Base-by-base conservation (phyloP, 2,888 invertebrate genomes). In the Buathra laborator region DNA sequence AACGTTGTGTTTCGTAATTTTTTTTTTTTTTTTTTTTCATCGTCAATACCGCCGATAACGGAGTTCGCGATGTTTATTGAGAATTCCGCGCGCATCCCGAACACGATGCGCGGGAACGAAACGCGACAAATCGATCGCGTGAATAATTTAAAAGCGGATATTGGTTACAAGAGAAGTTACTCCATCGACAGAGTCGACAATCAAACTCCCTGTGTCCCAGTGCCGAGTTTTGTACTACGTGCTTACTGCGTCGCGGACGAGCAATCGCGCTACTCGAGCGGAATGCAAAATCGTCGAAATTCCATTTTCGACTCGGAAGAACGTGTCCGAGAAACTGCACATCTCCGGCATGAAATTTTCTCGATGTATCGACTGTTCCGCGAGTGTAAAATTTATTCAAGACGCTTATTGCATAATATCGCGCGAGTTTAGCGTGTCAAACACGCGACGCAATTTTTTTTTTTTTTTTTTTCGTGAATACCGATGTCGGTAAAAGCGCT, bases 261-360 rank as follows among this genome's bases (percentile, higher is more conserved):
- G 10, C 37, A 71, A 64, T 67, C 64, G 32, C 43, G 46, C 32
- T 29, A 48, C 16, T 64, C 64, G 74, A 48, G 64, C 48, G 71
- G 79, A 79, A 83, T 83, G 79, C 83, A 75, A 83, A 83, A 53
- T 79, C 51, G 66, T 53, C 53, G 66, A n/a, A 80, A 75, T 70
- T 70, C 56, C 66, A 48, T 62, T 43, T 62, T 74, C 29, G 62
- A 72, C 71, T 77, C 82, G 43, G 32, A 14, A 72, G 56, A 62
- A 44, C 19, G 29, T 29, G 48, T 53, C 29, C 29, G 56, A 71
- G 53, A 51, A 14, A 51, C 16, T 32, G 37, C 71, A 37, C 37
- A 37, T 70, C 7, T 70, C 16, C 24, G 59, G 72, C 37, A 53
- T 9, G 37, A 37, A 1, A 5, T 37, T 37, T 9, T 37, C 19